Percentiles rank a stretch among this genome's conserved stretches.
phyloP scores from a whole-genome alignment of 2,797 vertebrate genomes.

The Margarornis squamiger region DNA sequence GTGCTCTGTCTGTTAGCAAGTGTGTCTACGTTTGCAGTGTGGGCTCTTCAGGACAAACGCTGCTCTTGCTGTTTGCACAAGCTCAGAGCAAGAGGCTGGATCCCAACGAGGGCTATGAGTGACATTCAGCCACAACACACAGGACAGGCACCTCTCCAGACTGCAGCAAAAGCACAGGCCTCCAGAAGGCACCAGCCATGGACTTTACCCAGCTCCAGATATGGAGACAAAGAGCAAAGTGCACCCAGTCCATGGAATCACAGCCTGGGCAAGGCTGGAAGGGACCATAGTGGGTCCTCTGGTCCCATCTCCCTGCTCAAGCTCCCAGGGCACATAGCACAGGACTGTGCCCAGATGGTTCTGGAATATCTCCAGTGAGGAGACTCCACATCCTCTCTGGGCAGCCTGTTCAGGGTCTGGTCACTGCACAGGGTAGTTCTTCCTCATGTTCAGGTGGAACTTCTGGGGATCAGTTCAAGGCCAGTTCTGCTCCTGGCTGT shows the following conservation, averaged over 20 bases:
- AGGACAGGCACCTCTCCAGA: not conserved
- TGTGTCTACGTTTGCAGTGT: not conserved
- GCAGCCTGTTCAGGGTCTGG: not conserved
- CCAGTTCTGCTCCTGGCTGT: not conserved
- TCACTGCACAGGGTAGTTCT: not conserved
- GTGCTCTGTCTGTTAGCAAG: not conserved
- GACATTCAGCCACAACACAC: not conserved
- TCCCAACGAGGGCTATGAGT: fast-evolving
- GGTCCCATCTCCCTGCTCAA: not conserved
- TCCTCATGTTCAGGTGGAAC: not conserved
- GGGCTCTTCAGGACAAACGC: not conserved
- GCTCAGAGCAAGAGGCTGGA: not conserved
- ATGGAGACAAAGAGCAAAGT: not conserved
- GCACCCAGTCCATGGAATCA: not conserved
- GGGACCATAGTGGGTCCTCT: not conserved
- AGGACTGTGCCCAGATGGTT: not conserved
- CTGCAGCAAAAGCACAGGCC: not conserved
- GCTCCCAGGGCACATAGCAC: not conserved
- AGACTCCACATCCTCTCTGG: not conserved
- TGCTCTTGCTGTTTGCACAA: not conserved
- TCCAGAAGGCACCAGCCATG: fast-evolving
- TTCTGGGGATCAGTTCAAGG: not conserved
- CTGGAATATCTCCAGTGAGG: not conserved
- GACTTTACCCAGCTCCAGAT: not conserved
- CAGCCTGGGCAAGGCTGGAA: not conserved